Percentiles rank a stretch among this genome's conserved stretches.
These are phyloP conservation scores for Cladopsammia gracilis DNA, from an alignment of 64 coral and sea anemone species.

Conservation along the genomic window DNA sequence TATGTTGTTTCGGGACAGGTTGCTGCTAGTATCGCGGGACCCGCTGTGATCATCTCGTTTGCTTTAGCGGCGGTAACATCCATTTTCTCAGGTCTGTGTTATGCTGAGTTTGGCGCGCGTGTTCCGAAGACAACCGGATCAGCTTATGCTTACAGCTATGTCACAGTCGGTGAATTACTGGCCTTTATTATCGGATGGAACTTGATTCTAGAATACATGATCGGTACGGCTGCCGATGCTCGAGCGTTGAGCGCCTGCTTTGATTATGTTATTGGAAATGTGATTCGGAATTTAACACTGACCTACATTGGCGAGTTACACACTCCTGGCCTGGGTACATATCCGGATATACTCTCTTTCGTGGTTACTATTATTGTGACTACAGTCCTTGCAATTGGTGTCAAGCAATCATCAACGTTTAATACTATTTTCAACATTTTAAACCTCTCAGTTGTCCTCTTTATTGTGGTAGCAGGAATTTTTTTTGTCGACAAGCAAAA, in stretches of 20 bases:
- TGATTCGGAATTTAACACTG: constrained; percentile 86
- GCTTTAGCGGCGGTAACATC: constrained; percentile 90
- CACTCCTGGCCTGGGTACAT: constrained; percentile 77
- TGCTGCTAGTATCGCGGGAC: constrained; percentile 86
- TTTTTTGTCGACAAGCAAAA: constrained; percentile 83
- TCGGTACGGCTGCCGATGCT: constrained; percentile 96
- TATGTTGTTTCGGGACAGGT: constrained; percentile 98
- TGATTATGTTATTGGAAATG: constrained; percentile 97
- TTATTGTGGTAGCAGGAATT: constrained; percentile 84
- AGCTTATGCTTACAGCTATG: constrained; percentile 96
- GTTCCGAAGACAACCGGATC: constrained; percentile 97
- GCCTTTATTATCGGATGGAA: constrained; percentile 99
- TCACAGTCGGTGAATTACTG: constrained; percentile 94
- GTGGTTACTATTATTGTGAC: constrained; percentile 86
- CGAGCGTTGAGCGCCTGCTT: constrained; percentile 95
- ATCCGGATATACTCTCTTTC: constrained; percentile 91
- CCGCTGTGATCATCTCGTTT: constrained; percentile 91
- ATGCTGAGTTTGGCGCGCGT: constrained; percentile 97
- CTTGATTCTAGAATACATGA: constrained; percentile 99
- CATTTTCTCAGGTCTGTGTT: constrained; percentile 95
- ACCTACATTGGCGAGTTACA: constrained; percentile 85
- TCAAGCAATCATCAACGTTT: constrained; percentile 96
- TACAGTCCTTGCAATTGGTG: constrained; percentile 78
- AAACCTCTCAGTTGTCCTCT: constrained; percentile 85
- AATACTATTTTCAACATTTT: constrained; percentile 87